A percentile compares a stretch with the other conserved stretches of the same genome.
Conservation (phyloP, 2,797 vertebrate genomes). For the Crenuchus spilurus region DNA sequence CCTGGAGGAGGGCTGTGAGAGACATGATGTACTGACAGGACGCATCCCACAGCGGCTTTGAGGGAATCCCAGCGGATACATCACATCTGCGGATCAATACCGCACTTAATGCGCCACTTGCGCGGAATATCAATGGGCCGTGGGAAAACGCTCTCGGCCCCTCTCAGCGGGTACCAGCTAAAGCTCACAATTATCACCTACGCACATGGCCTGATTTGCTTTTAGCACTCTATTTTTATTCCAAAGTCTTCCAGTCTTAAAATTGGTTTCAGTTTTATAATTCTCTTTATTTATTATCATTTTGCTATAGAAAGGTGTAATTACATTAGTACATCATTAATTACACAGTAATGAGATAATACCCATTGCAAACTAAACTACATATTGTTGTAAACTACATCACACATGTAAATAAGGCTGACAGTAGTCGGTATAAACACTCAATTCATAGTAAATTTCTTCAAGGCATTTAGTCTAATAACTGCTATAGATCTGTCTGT, state of each 20-base stretch:
- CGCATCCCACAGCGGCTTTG: conserved; percentile 58
- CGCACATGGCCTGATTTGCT: conserved; percentile 29
- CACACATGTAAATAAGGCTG: no score
- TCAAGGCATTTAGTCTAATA: no score
- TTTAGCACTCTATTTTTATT: conserved; percentile 42
- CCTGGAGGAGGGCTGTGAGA: conserved; percentile 43
- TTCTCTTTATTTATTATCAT: not conserved
- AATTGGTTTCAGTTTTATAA: conserved; percentile 12
- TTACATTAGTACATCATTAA: no score
- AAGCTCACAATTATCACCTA: conserved; percentile 64
- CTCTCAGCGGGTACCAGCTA: conserved; percentile 61
- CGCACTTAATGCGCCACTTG: conserved; percentile 55
- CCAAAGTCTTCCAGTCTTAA: conserved; percentile 14
- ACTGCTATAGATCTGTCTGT: no score
- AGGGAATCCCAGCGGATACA: conserved; percentile 58
- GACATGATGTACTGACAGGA: conserved; percentile 55
- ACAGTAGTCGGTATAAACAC: no score
- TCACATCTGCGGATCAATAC: conserved; percentile 71
- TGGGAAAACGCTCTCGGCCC: conserved; percentile 71
- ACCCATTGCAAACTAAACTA: no score
- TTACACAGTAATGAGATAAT: no score
- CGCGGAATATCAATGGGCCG: conserved; percentile 69
- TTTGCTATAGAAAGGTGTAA: not conserved
- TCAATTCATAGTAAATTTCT: no score
- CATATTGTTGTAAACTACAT: no score